phyloP scores from a whole-genome alignment of 2,113 vertebrate genomes.

The Daubentonia madagascariensis region DNA sequence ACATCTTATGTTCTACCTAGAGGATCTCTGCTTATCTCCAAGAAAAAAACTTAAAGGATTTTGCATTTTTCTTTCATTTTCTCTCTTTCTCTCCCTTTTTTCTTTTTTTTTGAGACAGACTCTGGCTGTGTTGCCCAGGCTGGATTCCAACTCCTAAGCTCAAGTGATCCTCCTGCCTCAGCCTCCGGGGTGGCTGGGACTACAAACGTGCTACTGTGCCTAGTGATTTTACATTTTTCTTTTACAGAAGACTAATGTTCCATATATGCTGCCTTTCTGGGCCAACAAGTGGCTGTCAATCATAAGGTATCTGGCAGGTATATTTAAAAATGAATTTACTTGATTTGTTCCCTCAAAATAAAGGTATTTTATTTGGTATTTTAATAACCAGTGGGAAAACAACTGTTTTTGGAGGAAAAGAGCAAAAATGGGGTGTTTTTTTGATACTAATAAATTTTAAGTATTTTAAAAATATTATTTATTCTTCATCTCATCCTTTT shows the following conservation, averaged over 20 bases:
- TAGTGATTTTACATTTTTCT: not conserved
- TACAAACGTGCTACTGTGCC: not conserved
- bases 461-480: not conserved
- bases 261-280: not conserved
- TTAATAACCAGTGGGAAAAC: not conserved
- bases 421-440: not conserved
- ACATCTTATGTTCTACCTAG: not conserved
- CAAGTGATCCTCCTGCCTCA: not conserved
- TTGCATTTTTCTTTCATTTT: constrained; percentile 6
- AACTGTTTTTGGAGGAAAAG: not conserved
- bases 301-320: not conserved
- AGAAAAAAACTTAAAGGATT: not conserved
- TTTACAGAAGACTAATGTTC: not conserved
- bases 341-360: not conserved
- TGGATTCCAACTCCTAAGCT: not conserved
- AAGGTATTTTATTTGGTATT: constrained; percentile 5
- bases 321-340: not conserved
- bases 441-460: not conserved
- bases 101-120: not conserved
- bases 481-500: not conserved
- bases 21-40: not conserved
- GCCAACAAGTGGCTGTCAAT: not conserved
- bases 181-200: not conserved
- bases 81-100: not conserved
- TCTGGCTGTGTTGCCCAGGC: too few species aligned